Base-by-base conservation (phyloP, 2,888 invertebrate species). In the Drosophila differens region DNA sequence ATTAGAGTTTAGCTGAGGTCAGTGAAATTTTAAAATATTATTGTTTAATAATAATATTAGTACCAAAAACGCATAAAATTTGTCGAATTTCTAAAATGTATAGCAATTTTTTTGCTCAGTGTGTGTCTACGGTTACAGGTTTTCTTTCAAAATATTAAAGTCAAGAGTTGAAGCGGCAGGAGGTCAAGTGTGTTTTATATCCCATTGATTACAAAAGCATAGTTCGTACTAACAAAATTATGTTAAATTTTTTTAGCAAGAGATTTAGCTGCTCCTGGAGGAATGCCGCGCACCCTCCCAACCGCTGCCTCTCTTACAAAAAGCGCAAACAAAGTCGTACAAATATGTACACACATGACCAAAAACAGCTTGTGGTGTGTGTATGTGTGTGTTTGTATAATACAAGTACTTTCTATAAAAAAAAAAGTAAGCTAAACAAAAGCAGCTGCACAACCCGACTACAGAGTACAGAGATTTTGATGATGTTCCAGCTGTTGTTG, bases 161-260 rank as follows among this genome's bases (percentile, higher is more conserved):
- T 62, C 65, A 66, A 80, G 54, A 49, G 53, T 41, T 63, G 62
- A 19, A 39, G 47, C 51, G 55, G 59, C 55, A 65, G 54, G 51
- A 61, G 52, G 54, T 52, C 70, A 66, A 62, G 54, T 67, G 61
- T 81, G 67, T 66, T 83, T 65, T 61, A 53, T 69, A 62, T 69
- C 44, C 52, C 79, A 89, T 84, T 85, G 83, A 84, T 86, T 74
- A 76, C 79, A 80, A 85, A 71, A 70, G 74, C 79, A 82, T 85
- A 84, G 77, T 82, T 82, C 74, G 74, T 67, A 47, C 77, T 60
- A 63, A 73, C 74, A 37, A 79, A 82, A 89, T 84, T 85, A 89
- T 89, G 88, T 70, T 64, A 74, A 78, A 79, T 79, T 72, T 74
- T 60, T 59, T 60, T 9, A 25, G 55, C 71, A 58, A 65, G 57